These are phyloP conservation scores for Globicephala melas DNA, from an alignment of 2,113 vertebrate species.

Conservation along the genomic window DNA sequence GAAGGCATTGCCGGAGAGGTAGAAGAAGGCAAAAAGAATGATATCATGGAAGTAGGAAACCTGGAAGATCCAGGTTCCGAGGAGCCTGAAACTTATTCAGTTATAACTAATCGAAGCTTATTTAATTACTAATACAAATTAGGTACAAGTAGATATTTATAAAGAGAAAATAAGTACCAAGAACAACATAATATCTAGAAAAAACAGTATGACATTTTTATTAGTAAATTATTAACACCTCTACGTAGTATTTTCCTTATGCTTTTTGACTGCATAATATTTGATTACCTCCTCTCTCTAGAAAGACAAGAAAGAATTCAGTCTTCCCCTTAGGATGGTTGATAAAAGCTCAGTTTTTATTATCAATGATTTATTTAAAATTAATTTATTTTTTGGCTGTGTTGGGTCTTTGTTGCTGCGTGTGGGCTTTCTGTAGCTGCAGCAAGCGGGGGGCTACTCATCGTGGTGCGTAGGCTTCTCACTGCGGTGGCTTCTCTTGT, in stretches of 20 bases:
- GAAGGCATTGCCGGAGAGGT: neutral
- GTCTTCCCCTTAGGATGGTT: neutral
- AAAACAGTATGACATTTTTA: neutral
- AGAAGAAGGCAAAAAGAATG: neutral
- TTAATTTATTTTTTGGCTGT: too few relatives aligned
- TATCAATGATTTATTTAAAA: neutral
- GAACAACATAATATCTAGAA: neutral
- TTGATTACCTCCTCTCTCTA: neutral
- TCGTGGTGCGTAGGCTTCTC: too few relatives aligned
- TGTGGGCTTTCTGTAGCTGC: too few relatives aligned
- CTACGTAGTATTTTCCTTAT: neutral
- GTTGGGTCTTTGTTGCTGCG: too few relatives aligned
- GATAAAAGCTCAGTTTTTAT: neutral
- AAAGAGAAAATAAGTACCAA: neutral
- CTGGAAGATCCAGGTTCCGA: neutral
- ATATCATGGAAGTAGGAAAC: neutral
- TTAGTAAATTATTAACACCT: neutral
- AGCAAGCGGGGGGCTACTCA: fast-evolving
- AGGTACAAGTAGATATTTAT: neutral
- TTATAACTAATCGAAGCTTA: neutral
- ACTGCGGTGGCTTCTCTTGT: too few relatives aligned
- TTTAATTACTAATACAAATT: neutral
- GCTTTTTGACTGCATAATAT: neutral
- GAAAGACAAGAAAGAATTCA: neutral
- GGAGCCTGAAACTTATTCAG: neutral